A percentile compares a stretch with the other conserved stretches of the same genome.
Evolutionary conservation across 2,888 invertebrate genomes (phyloP).

Genomic region (Pseudanteris insignis): DNA sequence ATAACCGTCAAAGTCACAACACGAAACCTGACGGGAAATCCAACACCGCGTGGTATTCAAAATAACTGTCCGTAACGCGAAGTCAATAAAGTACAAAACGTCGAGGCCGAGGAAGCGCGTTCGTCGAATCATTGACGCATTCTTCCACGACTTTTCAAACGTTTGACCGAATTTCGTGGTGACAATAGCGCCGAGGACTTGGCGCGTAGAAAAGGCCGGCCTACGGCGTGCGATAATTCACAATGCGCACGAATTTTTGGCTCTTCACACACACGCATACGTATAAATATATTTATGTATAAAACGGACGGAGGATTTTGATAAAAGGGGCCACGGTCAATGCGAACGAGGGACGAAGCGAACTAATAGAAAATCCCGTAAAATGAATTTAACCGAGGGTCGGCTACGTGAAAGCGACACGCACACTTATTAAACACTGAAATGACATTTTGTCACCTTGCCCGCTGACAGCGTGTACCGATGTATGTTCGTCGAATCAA

Average conservation of each 20-base stretch:
- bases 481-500: constrained; percentile 8
- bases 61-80: constrained; percentile 19
- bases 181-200: constrained; percentile 30
- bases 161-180: constrained; percentile 40
- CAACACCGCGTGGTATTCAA: constrained; percentile 28
- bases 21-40: constrained; percentile 7
- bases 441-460: constrained; percentile 37
- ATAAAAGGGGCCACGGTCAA: constrained; percentile 26
- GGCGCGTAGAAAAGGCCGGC: constrained; percentile 45
- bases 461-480: constrained; percentile 1
- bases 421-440: constrained; percentile 30
- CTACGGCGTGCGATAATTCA: constrained; percentile 34
- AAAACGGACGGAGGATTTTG: constrained; percentile 12
- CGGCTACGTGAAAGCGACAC: constrained; percentile 35
- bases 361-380: constrained; percentile 42
- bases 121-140: constrained; percentile 36
- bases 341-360: constrained; percentile 14
- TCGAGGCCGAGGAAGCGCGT: constrained; percentile 27
- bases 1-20: constrained; percentile 35
- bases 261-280: too few relatives aligned
- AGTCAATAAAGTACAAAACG: constrained; percentile 34
- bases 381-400: constrained; percentile 39
- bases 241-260: constrained; percentile 36
- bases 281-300: too few relatives aligned
- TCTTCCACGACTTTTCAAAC: constrained; percentile 33